Evolutionary conservation across 2,888 invertebrate species (phyloP), one percentile per base, ranked within the genome.

Genomic region (Monoplex corrugatus): DNA sequence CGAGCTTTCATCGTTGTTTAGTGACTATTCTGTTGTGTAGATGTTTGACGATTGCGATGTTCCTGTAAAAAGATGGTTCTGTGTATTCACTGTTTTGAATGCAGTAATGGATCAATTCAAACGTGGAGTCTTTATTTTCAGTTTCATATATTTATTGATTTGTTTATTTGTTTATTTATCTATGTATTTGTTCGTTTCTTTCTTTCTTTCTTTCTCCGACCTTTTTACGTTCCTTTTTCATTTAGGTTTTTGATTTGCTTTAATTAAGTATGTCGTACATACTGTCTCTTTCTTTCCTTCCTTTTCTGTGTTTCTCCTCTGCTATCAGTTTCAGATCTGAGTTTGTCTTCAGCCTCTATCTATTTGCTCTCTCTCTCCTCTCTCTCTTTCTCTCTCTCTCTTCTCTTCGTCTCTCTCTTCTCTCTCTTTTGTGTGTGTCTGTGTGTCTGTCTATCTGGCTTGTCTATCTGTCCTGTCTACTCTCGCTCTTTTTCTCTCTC

Each of bases 1-100:
- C 28, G 78, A 80, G 78, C 78, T 80, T 80, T 80, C 78, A 80
- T 40, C 43, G 78, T 80, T 40, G 43, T 43, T 80, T 43, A 1
- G 8, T n/a, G n/a, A n/a, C n/a, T 38, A 75, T 32, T 2, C 38
- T 75, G 13, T 75, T 75, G 13, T 75, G 75, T 50, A 8, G 38
- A 23, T 80, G 40, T 78, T 78, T 78, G 78, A 40, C 23, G 3
- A 23, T 40, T 78, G 3, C 43, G 78, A 28, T 80, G 40, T n/a
- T 80, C 40, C 28, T 40, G 50, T 8, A 19, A 19, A 19, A 19
- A 19, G 50, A 19, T 8, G 50, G 50, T 50, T 50, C 16, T 50
- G 8, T 50, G 57, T 16, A n/a, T n/a, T n/a, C n/a, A n/a, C n/a
- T n/a, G n/a, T n/a, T n/a, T n/a, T n/a, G n/a, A n/a, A n/a, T n/a